phyloP scores from a whole-genome alignment of 2,888 invertebrate species.

The Acanthococcus lagerstroemiae region DNA sequence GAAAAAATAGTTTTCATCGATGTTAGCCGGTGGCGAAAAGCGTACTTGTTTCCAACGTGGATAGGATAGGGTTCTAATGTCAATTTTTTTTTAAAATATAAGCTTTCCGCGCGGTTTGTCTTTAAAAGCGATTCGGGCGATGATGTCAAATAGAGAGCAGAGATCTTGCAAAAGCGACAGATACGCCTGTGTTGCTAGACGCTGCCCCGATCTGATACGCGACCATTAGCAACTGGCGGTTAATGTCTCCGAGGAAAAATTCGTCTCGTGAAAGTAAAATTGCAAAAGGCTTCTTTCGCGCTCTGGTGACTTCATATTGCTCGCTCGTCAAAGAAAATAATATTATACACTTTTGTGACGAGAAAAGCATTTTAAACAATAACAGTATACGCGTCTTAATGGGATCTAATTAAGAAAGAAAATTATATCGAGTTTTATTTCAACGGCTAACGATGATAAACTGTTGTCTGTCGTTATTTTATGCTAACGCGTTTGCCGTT shows the following conservation, averaged over 20 bases:
- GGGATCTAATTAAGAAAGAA: too few relatives aligned
- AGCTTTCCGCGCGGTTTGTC: conserved; percentile 18
- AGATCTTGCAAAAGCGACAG: background rate
- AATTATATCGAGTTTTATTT: too few relatives aligned
- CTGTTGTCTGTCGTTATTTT: too few relatives aligned
- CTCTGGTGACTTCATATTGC: conserved; percentile 1
- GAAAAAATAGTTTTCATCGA: too few relatives aligned
- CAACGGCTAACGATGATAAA: too few relatives aligned
- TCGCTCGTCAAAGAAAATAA: conserved; percentile 7
- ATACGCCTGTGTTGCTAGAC: conserved; percentile 4
- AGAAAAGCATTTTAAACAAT: too few relatives aligned
- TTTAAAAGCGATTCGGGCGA: conserved; percentile 18
- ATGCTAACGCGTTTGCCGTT: too few relatives aligned
- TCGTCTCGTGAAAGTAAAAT: too few relatives aligned
- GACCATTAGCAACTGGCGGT: conserved; percentile 9
- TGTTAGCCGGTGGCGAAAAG: too few relatives aligned
- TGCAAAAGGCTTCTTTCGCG: conserved; percentile 21
- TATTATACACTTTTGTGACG: too few relatives aligned
- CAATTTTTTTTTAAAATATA: conserved; percentile 20
- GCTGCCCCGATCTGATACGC: background rate
- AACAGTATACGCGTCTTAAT: too few relatives aligned
- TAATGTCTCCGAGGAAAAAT: conserved; percentile 20
- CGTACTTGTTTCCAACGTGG: conserved; percentile 18
- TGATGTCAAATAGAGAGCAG: conserved; percentile 12
- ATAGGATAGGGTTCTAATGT: conserved; percentile 19